Evolutionary conservation across 2,888 invertebrate genomes (phyloP), one percentile per base, ranked within the genome.

Genomic region (Eurois occulta): DNA sequence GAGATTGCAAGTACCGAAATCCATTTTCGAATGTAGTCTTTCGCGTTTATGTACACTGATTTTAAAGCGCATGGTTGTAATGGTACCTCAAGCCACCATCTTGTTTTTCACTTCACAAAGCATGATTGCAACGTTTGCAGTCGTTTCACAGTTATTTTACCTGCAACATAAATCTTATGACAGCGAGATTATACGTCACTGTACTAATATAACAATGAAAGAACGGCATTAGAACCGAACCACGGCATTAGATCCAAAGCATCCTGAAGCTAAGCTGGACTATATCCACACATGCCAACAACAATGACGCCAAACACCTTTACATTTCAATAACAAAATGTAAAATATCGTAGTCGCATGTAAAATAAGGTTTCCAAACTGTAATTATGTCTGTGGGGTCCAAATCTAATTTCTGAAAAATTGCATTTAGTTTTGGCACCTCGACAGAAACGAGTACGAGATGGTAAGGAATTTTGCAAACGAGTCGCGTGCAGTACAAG

Each of bases 391-490:
- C 72, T 73, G 75, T 75, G 75, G 86, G 75, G 73, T 75, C 78
- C 83, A 86, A 84, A 67, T 73, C 64, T 41, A 86, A 86, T 84
- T 86, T 83, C 52, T 75, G 72, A 75, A 82, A 84, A 83, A 82
- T 82, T 73, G 65, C 78, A 64, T 82, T 68, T 85, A 68, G 70
- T 67, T 21, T 75, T 75, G 74, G 72, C 38, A 60, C 18, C 67
- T 72, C 38, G 55, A 68, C 52, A 85, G 70, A 81, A 85, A 80
- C 52, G 43, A 75, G 55, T 66, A 72, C 71, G 41, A 67, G 55
- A 48, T 70, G 18, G 46, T 70, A 52, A 32, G 38, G 28, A 81
- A 77, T 72, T 65, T 73, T 2, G 32, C 70, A 41, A 73, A 48
- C 24, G n/a, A 65, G 41, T 71, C 58, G 67, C 46, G 46, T 64